Percentiles rank a stretch among this genome's conserved stretches.
These are phyloP conservation scores for Cheumatopsyche charites DNA, from an alignment of 1,140 invertebrate species.

Conservation along the genomic window DNA sequence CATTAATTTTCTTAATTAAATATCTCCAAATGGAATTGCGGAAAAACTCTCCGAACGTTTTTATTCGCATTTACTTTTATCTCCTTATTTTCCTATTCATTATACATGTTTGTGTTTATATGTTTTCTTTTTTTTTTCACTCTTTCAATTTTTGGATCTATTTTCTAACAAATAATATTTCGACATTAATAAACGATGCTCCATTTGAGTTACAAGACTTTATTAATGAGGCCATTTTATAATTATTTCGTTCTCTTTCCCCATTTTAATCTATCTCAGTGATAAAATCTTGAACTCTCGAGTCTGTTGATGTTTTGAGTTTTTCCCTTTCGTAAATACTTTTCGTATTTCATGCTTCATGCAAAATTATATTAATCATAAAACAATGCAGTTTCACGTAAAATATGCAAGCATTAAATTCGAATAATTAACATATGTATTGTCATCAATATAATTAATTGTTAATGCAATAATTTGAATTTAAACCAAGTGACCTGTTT, in stretches of 20 bases:
- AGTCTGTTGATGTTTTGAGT: constrained; percentile 6
- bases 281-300: constrained; percentile 24
- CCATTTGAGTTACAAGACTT: constrained; percentile 19
- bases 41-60: constrained; percentile 1
- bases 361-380: neutral
- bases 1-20: constrained; percentile 27
- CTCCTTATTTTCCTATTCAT: neutral
- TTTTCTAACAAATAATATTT: constrained; percentile 4
- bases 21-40: constrained; percentile 20
- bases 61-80: neutral
- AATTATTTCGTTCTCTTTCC: constrained; percentile 34
- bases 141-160: neutral
- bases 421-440: neutral
- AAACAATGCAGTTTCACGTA: too few species aligned
- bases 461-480: neutral
- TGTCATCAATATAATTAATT: neutral
- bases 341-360: neutral
- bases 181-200: constrained; percentile 31
- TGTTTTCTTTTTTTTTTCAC: neutral
- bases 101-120: neutral
- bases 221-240: constrained; percentile 36
- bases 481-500: neutral
- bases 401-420: too few species aligned
- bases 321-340: neutral
- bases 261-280: constrained; percentile 34